Evolutionary conservation across 2,113 vertebrate species (phyloP), one percentile per base, ranked within the genome.

Genomic region (Erythrolamprus reginae): DNA sequence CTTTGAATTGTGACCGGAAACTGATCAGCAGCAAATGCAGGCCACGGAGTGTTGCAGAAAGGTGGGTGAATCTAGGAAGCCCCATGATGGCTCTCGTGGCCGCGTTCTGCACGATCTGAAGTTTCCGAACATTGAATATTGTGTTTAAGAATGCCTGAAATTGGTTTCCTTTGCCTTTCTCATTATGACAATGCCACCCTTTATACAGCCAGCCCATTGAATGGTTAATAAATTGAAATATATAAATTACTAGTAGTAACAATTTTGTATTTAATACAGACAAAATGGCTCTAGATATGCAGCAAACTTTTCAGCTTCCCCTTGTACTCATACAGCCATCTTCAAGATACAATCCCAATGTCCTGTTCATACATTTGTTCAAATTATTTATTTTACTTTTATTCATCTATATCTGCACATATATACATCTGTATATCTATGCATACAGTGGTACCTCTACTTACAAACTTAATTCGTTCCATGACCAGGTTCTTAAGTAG

Each of bases 351-450:
- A 83, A 42, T 21, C n/a, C 10, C 21, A 24, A 10, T 45, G 8
- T 26, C 21, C 42, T 45, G 47, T 48, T 50, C n/a, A 28, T 84
- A 13, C 50, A 17, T 13, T 7, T 3, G 28, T 21, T 33, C 7
- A 33, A 9, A 28, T 52, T 52, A 65, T n/a, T 58, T 58, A 26
- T 58, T 58, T 58, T 26, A 1, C 8, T 58, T 26, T 26, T 58
- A 9, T 58, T 26, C 91, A 93, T 21, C 51, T 52, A 51, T 3
- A 51, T 51, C 51, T 15, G 10, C 12, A 51, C 10, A 51, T 5
- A 0, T 15, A 4, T 0, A 52, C 15, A 51, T 3, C 10, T 1
- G 10, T 1, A 50, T 3, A 12, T 45, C 45, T 45, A 5, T 45
- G n/a, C n/a, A n/a, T n/a, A n/a, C n/a, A n/a, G n/a, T n/a, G n/a